These are phyloP conservation scores for Metridium senile DNA, from an alignment of 92 coral and sea anemone species.

Conservation along the genomic window DNA sequence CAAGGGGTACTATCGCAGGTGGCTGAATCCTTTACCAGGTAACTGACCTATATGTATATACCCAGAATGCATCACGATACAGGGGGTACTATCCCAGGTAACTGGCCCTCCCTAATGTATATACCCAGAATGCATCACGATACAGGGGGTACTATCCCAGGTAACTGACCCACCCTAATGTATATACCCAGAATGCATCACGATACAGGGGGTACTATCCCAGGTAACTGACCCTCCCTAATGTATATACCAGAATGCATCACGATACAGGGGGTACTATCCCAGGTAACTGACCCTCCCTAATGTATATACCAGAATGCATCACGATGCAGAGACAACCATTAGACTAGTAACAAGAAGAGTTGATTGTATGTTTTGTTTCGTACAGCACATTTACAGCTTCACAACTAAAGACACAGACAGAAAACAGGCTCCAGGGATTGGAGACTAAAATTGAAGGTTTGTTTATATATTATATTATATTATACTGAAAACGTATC, in stretches of 20 bases:
- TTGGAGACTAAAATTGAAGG: constrained; percentile 35
- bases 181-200: neutral
- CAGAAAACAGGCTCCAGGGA: constrained; percentile 18
- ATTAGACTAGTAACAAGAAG: too few relatives aligned
- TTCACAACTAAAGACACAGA: constrained; percentile 27
- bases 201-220: neutral
- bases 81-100: neutral
- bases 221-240: neutral
- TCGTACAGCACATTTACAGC: constrained; percentile 22
- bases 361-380: too few relatives aligned
- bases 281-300: neutral
- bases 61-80: neutral
- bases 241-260: neutral
- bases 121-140: neutral
- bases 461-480: neutral
- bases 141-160: neutral
- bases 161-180: neutral
- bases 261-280: neutral
- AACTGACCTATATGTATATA: neutral
- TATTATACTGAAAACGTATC: neutral
- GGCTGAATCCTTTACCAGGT: constrained; percentile 28
- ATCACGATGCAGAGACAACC: neutral
- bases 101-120: neutral
- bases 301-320: neutral
- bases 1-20: constrained; percentile 23